Conservation (phyloP, 64 coral and sea anemone genomes). For the Astreopora myriophthalma region DNA sequence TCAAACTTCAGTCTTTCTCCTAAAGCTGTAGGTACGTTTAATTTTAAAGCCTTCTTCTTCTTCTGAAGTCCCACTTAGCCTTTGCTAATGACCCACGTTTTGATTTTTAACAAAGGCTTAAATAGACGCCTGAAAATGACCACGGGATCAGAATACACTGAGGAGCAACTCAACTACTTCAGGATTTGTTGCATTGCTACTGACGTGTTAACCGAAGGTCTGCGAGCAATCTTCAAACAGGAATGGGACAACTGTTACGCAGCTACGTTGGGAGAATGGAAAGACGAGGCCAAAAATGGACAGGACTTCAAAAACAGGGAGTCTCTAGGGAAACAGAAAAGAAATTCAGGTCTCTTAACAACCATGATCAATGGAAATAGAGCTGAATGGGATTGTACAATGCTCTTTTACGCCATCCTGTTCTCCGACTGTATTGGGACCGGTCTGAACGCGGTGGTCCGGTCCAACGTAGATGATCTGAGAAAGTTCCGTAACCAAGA, state of each 20-base stretch:
- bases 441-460: not conserved
- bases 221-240: not conserved
- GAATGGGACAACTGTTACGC: not conserved
- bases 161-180: not conserved
- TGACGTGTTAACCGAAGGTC: not conserved
- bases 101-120: no score
- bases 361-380: slow-evolving; percentile 15
- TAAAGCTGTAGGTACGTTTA: no score
- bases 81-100: no score
- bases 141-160: not conserved
- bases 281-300: not conserved
- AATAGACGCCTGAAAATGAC: not conserved
- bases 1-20: no score
- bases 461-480: slow-evolving; percentile 28
- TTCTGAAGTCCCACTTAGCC: no score
- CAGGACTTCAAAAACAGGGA: slow-evolving; percentile 27
- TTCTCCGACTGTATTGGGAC: slow-evolving; percentile 40
- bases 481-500: slow-evolving; percentile 48
- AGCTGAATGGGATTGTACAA: slow-evolving; percentile 20
- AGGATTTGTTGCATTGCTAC: not conserved
- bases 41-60: no score
- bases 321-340: not conserved
- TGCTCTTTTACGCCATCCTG: slow-evolving; percentile 48
- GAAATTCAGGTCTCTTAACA: not conserved
- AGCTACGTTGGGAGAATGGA: not conserved